Evolutionary conservation across 2,797 vertebrate species (phyloP), one percentile per base, ranked within the genome.

Genomic region (Sternotherus odoratus): DNA sequence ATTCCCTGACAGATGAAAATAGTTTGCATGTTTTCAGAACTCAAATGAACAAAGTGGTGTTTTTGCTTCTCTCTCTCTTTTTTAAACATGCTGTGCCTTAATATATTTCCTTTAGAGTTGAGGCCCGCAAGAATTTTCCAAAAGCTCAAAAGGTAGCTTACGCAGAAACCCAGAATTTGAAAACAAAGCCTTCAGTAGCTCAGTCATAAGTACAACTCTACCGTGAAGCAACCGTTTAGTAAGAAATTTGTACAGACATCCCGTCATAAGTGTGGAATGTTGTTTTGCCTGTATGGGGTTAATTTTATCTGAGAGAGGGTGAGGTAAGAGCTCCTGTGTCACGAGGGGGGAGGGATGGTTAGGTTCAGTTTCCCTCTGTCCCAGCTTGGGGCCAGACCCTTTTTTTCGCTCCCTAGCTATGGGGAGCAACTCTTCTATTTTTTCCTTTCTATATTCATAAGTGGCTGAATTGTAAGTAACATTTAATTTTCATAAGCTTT

Each of bases 121-220:
- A 36, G 51, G 39, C 36, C 51, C 4, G 36, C 7, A n/a, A 43
- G n/a, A 26, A 54, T 28, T 39, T 39, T 54, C 66, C n/a, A 36
- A 21, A 51, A 30, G 15, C 36, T 23, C 51, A 33, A 8, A 48
- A 48, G 1, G 53, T 5, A 63, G 36, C 23, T 86, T 78, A 33
- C 21, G 28, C 75, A 85, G 78, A 6, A 60, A 12, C 54, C 30
- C 3, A 46, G 39, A 43, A 43, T 46, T 54, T 23, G 49, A 91
- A 95, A 51, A 66, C 49, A 10, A 9, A 54, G 69, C 28, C 2
- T 0, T 5, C 48, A 16, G 2, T 49, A 43, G 43, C 43, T 53
- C 50, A 46, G 21, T 57, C 48, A 66, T 16, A 85, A 0, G 0
- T 16, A 23, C 3, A 4, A 39, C 0, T 1, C 8, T 12, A 4